A percentile compares a stretch with the other conserved stretches of the same genome.
phyloP scores from a whole-genome alignment of 2,888 invertebrate genomes.

The Eupsilia transversa region DNA sequence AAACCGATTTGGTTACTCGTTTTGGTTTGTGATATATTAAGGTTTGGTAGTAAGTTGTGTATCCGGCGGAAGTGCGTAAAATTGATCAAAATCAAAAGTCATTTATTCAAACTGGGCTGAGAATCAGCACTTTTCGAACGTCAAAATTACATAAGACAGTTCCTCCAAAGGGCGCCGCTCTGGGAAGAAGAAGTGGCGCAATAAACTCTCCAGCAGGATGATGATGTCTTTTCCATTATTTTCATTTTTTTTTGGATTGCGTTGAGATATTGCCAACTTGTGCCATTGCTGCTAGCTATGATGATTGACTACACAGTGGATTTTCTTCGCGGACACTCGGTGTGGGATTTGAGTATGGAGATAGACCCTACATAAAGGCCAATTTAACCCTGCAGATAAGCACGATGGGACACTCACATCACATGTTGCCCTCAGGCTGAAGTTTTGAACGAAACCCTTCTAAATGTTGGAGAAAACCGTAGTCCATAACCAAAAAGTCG shows the following conservation, averaged over 20 bases:
- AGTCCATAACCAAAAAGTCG: too few relatives aligned
- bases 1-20: conserved; percentile 21
- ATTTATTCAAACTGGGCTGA: too few relatives aligned
- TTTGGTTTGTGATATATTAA: conserved; percentile 4
- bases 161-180: too few relatives aligned
- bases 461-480: background rate
- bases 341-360: background rate
- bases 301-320: background rate
- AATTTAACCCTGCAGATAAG: conserved; percentile 17
- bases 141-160: too few relatives aligned
- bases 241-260: background rate
- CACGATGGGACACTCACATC: background rate
- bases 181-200: too few relatives aligned
- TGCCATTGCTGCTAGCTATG: too few relatives aligned
- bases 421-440: background rate
- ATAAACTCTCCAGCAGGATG: too few relatives aligned
- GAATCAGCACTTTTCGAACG: too few relatives aligned
- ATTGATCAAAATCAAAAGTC: too few relatives aligned
- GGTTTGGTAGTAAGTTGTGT: background rate
- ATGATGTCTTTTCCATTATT: background rate
- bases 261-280: too few relatives aligned
- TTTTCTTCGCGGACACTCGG: background rate
- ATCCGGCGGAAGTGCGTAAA: too few relatives aligned
- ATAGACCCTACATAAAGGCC: background rate
- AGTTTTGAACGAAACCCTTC: background rate